Percentiles rank a stretch among this genome's conserved stretches.
phyloP scores from a whole-genome alignment of 2,113 vertebrate genomes.

The Ardeotis arabs region DNA sequence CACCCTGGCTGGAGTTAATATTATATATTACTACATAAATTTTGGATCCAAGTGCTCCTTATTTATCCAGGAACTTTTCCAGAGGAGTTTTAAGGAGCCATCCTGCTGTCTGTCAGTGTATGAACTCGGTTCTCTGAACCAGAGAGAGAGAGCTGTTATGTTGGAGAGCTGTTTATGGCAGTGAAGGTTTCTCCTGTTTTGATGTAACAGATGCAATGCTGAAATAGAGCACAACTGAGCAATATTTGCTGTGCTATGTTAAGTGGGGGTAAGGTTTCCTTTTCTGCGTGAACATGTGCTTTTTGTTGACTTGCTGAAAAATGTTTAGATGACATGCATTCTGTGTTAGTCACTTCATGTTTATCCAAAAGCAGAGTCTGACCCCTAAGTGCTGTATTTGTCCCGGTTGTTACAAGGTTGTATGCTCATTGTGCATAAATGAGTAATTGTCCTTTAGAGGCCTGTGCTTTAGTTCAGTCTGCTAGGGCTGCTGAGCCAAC shows the following conservation, averaged over 20 bases:
- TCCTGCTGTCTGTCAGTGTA: not conserved
- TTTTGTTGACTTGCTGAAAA: not conserved
- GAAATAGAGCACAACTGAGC: not conserved
- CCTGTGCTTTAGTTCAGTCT: constrained; percentile 12
- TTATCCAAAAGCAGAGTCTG: constrained; percentile 15
- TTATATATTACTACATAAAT: not conserved
- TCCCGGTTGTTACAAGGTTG: not conserved
- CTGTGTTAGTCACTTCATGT: not conserved
- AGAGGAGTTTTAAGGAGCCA: not conserved
- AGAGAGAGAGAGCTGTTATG: not conserved
- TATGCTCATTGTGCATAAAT: constrained; percentile 7
- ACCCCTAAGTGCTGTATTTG: not conserved
- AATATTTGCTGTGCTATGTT: not conserved
- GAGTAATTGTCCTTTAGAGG: constrained; percentile 51
- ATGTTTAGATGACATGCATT: not conserved
- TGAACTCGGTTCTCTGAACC: not conserved
- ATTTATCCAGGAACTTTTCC: not conserved
- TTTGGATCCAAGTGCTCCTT: not conserved
- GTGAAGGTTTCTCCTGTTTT: not conserved
- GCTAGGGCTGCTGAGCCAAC: constrained; percentile 42
- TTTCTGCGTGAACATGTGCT: not conserved
- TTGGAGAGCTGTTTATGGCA: not conserved
- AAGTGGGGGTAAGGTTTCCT: not conserved
- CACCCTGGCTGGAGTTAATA: not conserved
- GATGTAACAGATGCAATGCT: not conserved